Evolutionary conservation across 1,140 invertebrate genomes (phyloP), one percentile per base, ranked within the genome.

Genomic region (Anastrepha obliqua): DNA sequence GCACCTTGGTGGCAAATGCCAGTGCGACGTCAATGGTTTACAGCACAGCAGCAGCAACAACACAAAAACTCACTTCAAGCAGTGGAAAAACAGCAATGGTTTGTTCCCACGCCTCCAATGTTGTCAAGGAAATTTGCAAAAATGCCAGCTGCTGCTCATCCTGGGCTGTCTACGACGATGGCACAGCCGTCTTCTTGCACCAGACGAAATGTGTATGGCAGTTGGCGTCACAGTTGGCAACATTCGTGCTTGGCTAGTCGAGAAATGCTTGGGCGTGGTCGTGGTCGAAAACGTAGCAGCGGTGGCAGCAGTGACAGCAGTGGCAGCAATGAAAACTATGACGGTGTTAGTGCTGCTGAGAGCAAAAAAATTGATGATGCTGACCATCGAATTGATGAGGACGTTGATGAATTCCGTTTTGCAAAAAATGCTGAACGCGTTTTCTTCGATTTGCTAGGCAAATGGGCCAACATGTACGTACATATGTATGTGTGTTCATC

Each of bases 381-480:
- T 42, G 29, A 2, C 58, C 29, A 86, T 86, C 55, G 51, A 86
- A 17, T 60, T 86, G 55, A 81, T 81, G 74, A 81, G 74, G 11
- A 9, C 42, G 17, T 51, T 58, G 47, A 81, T 55, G 74, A 55
- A 55, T 86, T 62, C 13, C 29, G 17, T 11, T 86, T 86, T 86
- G 55, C 55, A 13, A 86, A 20, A 60, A 62, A 86, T 60, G 85
- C 85, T 60, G 85, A 86, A 15, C 58, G 86, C 64, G 39, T 87
- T 11, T 87, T 87, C 60, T 87, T 87, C 44, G 86, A 87, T 70
- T 70, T 87, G 62, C 13, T 87, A 4, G 64, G 47, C n/a, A 47
- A 67, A 58, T 87, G 29, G 64, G 42, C 86, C 0, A 13, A 58
- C 15, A 55, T 87, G 86, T 87, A 87, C 20, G 62, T 70, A 60